Evolutionary conservation across 2,797 vertebrate genomes (phyloP).

Genomic region (Spinus olivaceus): DNA sequence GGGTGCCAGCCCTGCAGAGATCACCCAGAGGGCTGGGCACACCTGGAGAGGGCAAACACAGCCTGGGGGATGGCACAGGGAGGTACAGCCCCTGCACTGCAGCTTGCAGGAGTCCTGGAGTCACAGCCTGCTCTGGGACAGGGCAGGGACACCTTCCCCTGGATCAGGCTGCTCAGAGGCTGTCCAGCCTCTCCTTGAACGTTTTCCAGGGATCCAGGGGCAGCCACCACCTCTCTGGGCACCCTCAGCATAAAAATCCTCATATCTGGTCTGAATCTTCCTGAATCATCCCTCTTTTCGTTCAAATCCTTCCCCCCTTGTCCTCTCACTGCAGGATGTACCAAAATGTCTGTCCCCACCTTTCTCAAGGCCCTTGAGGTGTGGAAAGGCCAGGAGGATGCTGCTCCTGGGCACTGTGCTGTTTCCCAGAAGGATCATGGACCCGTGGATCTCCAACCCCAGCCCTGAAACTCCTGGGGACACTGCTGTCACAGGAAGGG

Average conservation of each 20-base stretch:
- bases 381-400: fast-evolving
- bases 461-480: background rate
- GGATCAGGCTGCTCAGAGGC: background rate
- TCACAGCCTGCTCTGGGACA: background rate
- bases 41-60: background rate
- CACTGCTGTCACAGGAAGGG: background rate
- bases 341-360: background rate
- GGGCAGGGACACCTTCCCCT: background rate
- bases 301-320: background rate
- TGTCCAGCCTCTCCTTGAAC: background rate
- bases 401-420: background rate
- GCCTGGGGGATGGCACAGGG: background rate
- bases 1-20: background rate
- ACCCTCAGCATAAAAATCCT: fast-evolving
- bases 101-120: background rate
- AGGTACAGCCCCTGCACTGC: background rate
- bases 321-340: fast-evolving
- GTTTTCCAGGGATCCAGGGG: background rate
- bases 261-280: fast-evolving
- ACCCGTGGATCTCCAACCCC: background rate
- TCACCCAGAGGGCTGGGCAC: background rate
- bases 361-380: fast-evolving
- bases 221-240: background rate
- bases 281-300: fast-evolving
- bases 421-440: background rate